phyloP scores from a whole-genome alignment of 2,888 invertebrate species.

The Acrobasis repandana region DNA sequence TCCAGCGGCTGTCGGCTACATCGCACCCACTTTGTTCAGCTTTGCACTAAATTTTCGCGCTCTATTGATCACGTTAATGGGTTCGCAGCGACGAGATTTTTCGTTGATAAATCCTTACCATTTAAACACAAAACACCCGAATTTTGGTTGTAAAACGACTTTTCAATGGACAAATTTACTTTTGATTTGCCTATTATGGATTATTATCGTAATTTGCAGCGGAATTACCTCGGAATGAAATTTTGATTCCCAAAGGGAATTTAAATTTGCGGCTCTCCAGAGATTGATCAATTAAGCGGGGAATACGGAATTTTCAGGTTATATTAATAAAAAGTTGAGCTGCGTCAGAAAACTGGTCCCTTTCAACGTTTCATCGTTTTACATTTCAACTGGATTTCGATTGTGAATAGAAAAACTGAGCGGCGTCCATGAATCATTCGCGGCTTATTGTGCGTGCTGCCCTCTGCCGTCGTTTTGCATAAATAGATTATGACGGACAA shows the following conservation, averaged over 20 bases:
- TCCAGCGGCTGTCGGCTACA: constrained; percentile 38
- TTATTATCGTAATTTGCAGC: constrained; percentile 36
- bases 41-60: constrained; percentile 49
- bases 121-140: constrained; percentile 35
- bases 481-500: constrained; percentile 15
- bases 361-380: constrained; percentile 27
- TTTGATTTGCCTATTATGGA: constrained; percentile 32
- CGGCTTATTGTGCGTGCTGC: constrained; percentile 23
- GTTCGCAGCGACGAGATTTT: constrained; percentile 40
- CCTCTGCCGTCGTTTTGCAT: constrained; percentile 21
- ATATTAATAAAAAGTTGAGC: constrained; percentile 20
- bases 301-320: constrained; percentile 14
- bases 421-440: constrained; percentile 18
- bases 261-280: constrained; percentile 24
- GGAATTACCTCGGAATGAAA: constrained; percentile 35
- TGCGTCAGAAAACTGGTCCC: constrained; percentile 24
- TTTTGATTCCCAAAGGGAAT: constrained; percentile 31
- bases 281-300: constrained; percentile 21
- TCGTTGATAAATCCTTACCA: constrained; percentile 39
- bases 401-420: constrained; percentile 19
- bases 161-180: constrained; percentile 28
- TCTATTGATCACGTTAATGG: constrained; percentile 49
- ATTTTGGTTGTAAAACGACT: constrained; percentile 25
- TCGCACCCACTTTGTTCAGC: constrained; percentile 42
- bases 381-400: constrained; percentile 23